A percentile compares a stretch with the other conserved stretches of the same genome.
Conservation (phyloP, 2,888 invertebrate species). For the Odontomyia ornata region DNA sequence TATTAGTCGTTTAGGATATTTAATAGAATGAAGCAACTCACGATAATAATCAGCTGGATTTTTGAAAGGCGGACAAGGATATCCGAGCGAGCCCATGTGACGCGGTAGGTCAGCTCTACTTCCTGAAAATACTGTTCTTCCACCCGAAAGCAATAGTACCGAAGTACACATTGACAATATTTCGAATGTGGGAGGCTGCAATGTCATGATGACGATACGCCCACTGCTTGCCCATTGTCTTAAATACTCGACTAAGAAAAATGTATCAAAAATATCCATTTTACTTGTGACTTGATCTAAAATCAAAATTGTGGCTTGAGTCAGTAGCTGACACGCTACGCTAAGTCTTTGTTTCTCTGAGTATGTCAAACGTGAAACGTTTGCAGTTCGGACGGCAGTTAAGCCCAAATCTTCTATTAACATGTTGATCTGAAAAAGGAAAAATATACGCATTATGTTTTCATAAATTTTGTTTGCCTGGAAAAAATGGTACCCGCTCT, state of each 20-base stretch:
- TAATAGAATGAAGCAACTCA: conserved; percentile 65
- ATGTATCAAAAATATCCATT: conserved; percentile 92
- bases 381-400: conserved; percentile 87
- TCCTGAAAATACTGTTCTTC: conserved; percentile 91
- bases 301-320: conserved; percentile 86
- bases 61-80: conserved; percentile 95
- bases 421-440: conserved; percentile 75
- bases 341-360: conserved; percentile 88
- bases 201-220: conserved; percentile 86
- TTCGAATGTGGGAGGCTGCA: conserved; percentile 95
- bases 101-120: conserved; percentile 88
- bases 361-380: conserved; percentile 84
- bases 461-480: background rate
- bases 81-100: conserved; percentile 89
- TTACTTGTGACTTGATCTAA: conserved; percentile 80
- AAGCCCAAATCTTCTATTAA: conserved; percentile 91
- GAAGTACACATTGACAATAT: conserved; percentile 85
- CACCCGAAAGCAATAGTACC: conserved; percentile 86
- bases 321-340: conserved; percentile 86
- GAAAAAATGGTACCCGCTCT: conserved; percentile 68
- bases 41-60: conserved; percentile 96
- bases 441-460: too few relatives aligned
- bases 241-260: conserved; percentile 92
- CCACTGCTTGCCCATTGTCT: conserved; percentile 83
- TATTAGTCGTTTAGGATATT: background rate